Base-by-base conservation (phyloP, 2,888 invertebrate species). In the Chymomyza amoena region DNA sequence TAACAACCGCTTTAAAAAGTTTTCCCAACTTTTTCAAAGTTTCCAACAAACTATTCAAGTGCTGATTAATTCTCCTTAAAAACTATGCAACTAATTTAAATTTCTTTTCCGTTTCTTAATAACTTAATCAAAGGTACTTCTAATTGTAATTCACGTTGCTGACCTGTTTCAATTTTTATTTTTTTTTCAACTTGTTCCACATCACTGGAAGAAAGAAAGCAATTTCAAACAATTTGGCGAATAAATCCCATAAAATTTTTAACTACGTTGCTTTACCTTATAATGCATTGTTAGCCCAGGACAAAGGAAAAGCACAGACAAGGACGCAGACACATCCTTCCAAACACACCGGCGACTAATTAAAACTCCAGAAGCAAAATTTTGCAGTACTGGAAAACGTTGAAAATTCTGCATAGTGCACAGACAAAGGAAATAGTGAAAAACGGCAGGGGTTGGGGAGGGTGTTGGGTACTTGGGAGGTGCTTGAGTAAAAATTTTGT, bases 231-330 rank as follows among this genome's bases (percentile, higher is more conserved):
- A 73, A 80, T 76, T 85, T 72, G 67, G 69, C 67, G 60, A 72
- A 69, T 59, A 84, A 85, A 76, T 81, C 76, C 74, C 70, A 81
- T 85, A 81, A 77, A 83, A 83, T 81, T 75, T 81, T 80, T 39
- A 83, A 76, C 66, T 72, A 73, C 81, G 77, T 77, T 79, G 64
- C 68, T 61, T 64, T 65, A 71, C 73, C 67, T 69, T 69, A 70
- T 64, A 77, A 63, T 68, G 66, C 83, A 73, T 32, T 77, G 76
- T 76, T 72, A 68, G 39, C 57, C 15, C 45, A 70, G 75, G 70
- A 81, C 82, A 86, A 86, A 78, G 67, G 68, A 59, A 51, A 76
- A 68, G 68, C 62, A 51, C 65, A 68, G 68, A 73, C 79, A 83
- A 83, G 83, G 75, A 77, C 81, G 70, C 54, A 64, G 61, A 65